These are phyloP conservation scores for Hyposoter dolosus DNA, from an alignment of 2,888 invertebrate species.

Conservation along the genomic window DNA sequence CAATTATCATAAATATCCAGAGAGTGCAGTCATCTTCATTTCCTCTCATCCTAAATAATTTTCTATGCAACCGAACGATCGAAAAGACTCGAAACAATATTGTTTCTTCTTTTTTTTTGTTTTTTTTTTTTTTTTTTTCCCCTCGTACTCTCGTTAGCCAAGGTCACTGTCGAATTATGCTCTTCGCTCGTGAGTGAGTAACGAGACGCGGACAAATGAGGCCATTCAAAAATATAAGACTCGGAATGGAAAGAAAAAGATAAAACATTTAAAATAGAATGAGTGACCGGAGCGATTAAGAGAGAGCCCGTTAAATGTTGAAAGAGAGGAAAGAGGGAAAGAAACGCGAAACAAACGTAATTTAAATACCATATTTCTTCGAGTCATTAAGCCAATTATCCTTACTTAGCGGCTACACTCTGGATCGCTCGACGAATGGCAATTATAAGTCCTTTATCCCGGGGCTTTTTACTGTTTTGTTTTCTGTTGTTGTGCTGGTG, in stretches of 20 bases:
- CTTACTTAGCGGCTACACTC: constrained; percentile 70
- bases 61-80: not conserved
- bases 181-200: constrained; percentile 6
- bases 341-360: constrained; percentile 56
- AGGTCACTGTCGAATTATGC: constrained; percentile 35
- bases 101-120: not conserved
- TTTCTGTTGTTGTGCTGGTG: constrained; percentile 6
- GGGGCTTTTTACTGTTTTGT: constrained; percentile 34
- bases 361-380: constrained; percentile 75
- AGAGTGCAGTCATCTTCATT: not conserved
- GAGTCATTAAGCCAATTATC: constrained; percentile 76
- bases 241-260: constrained; percentile 11
- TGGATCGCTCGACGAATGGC: constrained; percentile 74
- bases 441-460: constrained; percentile 77
- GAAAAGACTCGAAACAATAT: not conserved
- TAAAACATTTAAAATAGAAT: constrained; percentile 3
- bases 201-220: constrained; percentile 35
- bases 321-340: constrained; percentile 24
- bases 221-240: constrained; percentile 21
- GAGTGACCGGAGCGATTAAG: constrained; percentile 36
- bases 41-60: constrained; percentile 13
- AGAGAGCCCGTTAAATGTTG: constrained; percentile 60
- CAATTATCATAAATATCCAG: constrained; percentile 34
- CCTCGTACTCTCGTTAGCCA: constrained; percentile 41
- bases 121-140: constrained; percentile 11